These are phyloP conservation scores for Tokudaia muenninki DNA, from an alignment of 2,797 vertebrate species.

Conservation along the genomic window DNA sequence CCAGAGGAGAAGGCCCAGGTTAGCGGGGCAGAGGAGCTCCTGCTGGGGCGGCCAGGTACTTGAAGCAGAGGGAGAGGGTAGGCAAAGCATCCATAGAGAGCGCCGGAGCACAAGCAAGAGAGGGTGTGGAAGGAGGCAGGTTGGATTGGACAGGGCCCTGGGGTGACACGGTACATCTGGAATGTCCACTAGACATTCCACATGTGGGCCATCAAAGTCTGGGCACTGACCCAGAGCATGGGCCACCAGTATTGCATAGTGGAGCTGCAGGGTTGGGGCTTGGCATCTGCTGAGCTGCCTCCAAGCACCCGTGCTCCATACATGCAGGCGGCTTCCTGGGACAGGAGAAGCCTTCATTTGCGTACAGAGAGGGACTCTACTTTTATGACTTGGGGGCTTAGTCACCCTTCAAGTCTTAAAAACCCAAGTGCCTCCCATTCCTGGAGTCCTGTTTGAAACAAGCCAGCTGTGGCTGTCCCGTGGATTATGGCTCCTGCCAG, in stretches of 20 bases:
- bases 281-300: background rate
- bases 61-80: no score
- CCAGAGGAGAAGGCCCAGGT: background rate
- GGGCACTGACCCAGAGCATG: background rate
- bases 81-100: background rate
- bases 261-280: background rate
- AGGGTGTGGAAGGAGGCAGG: background rate
- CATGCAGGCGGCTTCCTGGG: background rate
- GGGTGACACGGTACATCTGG: background rate
- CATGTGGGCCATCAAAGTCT: background rate
- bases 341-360: background rate
- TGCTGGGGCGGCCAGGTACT: background rate
- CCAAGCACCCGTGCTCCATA: background rate
- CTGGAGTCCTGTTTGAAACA: background rate
- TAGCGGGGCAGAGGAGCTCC: background rate
- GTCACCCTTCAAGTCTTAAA: background rate
- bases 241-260: background rate
- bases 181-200: background rate
- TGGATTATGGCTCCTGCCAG: background rate
- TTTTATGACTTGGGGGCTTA: background rate
- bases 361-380: background rate
- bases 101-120: background rate
- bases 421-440: background rate
- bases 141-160: background rate
- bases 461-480: background rate